Percentiles rank a stretch among this genome's conserved stretches.
Evolutionary conservation across 2,888 invertebrate species (phyloP).

Genomic region (Oxycera nigricornis): DNA sequence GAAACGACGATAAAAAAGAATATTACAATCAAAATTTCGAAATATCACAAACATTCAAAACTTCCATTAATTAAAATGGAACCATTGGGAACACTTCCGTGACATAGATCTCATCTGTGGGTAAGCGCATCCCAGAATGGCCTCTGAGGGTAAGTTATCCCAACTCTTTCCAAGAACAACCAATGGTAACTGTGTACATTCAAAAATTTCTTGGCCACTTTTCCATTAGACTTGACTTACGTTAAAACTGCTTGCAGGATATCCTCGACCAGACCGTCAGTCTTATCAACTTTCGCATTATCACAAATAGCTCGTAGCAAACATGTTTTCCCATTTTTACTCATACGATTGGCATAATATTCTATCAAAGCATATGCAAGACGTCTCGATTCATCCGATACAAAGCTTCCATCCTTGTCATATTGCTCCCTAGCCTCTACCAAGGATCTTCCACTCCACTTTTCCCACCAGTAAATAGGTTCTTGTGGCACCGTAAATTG

Average conservation of each 20-base stretch:
- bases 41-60: no score
- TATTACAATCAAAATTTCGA: no score
- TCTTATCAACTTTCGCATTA: constrained; percentile 36
- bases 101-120: no score
- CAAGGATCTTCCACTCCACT: constrained; percentile 44
- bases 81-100: no score
- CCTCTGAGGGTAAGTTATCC: no score
- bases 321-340: constrained; percentile 42
- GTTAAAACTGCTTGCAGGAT: background rate
- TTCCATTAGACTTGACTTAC: no score
- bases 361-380: constrained; percentile 39
- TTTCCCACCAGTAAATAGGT: constrained; percentile 57
- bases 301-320: constrained; percentile 43
- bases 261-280: background rate
- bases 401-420: constrained; percentile 36
- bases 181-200: no score
- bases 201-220: no score
- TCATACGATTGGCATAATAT: constrained; percentile 32
- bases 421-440: constrained; percentile 20
- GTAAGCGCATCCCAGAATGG: no score
- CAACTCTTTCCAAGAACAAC: no score
- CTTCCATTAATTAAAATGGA: no score
- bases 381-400: constrained; percentile 40
- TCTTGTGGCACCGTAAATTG: constrained; percentile 54
- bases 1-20: no score